Evolutionary conservation across 2,113 vertebrate species (phyloP).

Genomic region (Edolisoma coerulescens): DNA sequence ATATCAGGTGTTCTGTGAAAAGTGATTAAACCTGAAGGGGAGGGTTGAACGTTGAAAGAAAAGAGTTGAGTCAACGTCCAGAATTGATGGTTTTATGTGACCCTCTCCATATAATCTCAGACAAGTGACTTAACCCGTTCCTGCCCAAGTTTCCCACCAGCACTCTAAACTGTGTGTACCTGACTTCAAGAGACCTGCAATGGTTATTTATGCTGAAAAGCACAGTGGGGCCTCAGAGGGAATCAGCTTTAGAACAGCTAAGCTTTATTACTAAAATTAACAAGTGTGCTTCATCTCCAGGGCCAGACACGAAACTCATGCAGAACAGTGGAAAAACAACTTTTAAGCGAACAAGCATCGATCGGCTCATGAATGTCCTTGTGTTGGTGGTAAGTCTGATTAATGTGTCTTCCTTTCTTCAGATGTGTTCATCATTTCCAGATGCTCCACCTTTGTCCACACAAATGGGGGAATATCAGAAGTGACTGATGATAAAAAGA

Average conservation of each 20-base stretch:
- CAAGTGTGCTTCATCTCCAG: slow-evolving; percentile 65
- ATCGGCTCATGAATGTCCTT: slow-evolving; percentile 88
- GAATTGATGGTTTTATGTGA: background rate
- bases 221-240: background rate
- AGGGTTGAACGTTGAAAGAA: background rate
- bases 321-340: slow-evolving; percentile 89
- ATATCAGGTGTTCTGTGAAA: background rate
- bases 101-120: background rate
- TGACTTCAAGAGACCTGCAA: background rate
- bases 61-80: background rate
- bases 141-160: background rate
- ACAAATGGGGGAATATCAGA: background rate
- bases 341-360: slow-evolving; percentile 89
- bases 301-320: slow-evolving; percentile 94
- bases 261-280: background rate
- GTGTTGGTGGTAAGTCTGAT: slow-evolving; percentile 83
- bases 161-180: background rate
- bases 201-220: background rate
- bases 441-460: background rate
- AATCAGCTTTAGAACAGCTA: background rate
- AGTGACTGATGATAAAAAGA: background rate
- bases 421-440: background rate
- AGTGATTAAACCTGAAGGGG: background rate
- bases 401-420: background rate
- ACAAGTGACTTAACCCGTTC: background rate